Evolutionary conservation across 2,888 invertebrate genomes (phyloP).

Genomic region (Perizoma affinitatum): DNA sequence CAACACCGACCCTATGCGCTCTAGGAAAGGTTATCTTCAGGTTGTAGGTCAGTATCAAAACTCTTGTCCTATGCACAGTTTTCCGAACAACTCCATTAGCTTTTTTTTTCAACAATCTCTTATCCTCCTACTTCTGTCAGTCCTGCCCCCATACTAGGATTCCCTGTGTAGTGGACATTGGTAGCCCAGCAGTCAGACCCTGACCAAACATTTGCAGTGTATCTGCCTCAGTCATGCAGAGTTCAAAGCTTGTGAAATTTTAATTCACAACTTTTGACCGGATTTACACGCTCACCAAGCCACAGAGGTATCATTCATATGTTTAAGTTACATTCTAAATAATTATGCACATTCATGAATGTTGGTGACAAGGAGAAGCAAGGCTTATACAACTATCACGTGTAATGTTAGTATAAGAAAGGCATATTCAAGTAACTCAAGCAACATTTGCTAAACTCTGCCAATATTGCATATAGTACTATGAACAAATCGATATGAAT

Average conservation of each 20-base stretch:
- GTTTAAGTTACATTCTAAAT: background rate
- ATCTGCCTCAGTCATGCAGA: no score
- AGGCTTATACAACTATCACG: no score
- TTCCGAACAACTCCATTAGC: no score
- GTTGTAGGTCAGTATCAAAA: conserved; percentile 90
- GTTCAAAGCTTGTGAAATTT: no score
- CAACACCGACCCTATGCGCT: conserved; percentile 97
- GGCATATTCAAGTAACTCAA: conserved; percentile 18
- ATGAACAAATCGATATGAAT: conserved; percentile 11
- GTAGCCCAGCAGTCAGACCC: no score
- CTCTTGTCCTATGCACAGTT: conserved; percentile 2
- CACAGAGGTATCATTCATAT: background rate
- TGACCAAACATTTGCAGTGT: no score
- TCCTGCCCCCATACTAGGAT: no score
- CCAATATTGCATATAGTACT: conserved; percentile 3
- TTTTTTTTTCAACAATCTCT: no score
- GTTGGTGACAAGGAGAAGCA: conserved; percentile 3
- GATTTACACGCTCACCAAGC: background rate
- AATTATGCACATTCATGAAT: conserved; percentile 3
- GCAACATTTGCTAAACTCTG: conserved; percentile 9
- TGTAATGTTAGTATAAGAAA: no score
- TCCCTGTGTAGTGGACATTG: no score
- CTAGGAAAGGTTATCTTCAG: conserved; percentile 94
- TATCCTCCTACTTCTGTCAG: no score
- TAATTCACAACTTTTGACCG: no score